Conservation (phyloP, 2,888 invertebrate genomes). For the Cantharis flavilabris region DNA sequence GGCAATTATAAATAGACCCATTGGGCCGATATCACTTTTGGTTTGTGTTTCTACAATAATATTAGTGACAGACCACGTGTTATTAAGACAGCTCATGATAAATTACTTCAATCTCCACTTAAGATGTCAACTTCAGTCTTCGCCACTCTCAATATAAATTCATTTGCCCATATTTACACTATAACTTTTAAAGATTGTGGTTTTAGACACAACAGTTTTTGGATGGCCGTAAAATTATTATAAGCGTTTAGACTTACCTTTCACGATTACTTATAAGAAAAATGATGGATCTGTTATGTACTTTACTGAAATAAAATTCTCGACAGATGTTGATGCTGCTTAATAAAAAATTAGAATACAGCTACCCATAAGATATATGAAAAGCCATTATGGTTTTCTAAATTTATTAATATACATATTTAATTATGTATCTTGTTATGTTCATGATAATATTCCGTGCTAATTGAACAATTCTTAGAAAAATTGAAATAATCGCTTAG, state of each 20-base stretch:
- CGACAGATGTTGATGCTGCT: neutral
- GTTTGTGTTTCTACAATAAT: conserved; percentile 7
- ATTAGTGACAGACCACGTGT: conserved; percentile 20
- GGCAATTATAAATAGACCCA: neutral
- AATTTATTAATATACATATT: no score
- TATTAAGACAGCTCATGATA: conserved; percentile 17
- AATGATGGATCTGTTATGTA: neutral
- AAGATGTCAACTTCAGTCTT: conserved; percentile 18
- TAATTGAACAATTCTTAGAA: no score
- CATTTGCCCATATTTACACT: conserved; percentile 9
- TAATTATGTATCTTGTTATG: neutral
- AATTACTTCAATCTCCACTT: conserved; percentile 24
- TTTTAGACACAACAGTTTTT: conserved; percentile 5
- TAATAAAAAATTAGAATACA: neutral
- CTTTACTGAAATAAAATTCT: neutral
- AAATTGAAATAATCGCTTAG: no score
- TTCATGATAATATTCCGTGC: neutral
- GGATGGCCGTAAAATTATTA: conserved; percentile 5
- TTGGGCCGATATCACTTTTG: neutral
- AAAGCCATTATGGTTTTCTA: neutral
- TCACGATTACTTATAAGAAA: neutral
- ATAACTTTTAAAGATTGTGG: conserved; percentile 5
- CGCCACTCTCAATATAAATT: conserved; percentile 5
- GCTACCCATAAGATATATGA: neutral
- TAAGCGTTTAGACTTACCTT: neutral